Conservation (phyloP, 2,888 invertebrate species). For the Ectropis crepuscularia region DNA sequence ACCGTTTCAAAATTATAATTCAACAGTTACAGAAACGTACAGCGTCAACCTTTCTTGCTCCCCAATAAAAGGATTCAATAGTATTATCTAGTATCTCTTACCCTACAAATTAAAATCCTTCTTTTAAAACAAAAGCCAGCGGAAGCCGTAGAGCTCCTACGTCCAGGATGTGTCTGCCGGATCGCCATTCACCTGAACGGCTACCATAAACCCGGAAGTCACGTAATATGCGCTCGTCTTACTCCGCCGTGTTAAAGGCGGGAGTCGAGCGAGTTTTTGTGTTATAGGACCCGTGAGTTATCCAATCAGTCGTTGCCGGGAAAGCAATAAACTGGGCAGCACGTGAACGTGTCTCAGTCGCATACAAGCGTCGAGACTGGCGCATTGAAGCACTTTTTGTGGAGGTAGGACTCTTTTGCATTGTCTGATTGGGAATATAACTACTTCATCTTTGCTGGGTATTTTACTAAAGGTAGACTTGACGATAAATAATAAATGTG, state of each 20-base stretch:
- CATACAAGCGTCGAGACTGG: conserved; percentile 18
- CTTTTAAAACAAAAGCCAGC: conserved; percentile 9
- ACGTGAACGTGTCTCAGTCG: conserved; percentile 60
- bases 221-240: conserved; percentile 41
- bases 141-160: background rate
- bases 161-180: conserved; percentile 3
- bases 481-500: too few species aligned
- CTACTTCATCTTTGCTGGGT: too few species aligned
- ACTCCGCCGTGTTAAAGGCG: conserved; percentile 36
- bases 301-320: conserved; percentile 66
- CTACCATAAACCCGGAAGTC: conserved; percentile 43
- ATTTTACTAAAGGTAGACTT: too few species aligned
- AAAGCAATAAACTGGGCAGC: conserved; percentile 72
- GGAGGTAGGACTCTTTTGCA: background rate
- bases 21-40: too few species aligned
- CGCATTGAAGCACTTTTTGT: background rate
- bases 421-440: too few species aligned
- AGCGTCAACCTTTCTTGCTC: too few species aligned
- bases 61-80: too few species aligned
- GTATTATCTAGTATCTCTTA: background rate
- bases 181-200: conserved; percentile 32
- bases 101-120: background rate
- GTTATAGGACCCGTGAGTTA: conserved; percentile 57
- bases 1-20: too few species aligned
- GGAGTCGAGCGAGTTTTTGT: conserved; percentile 50